Evolutionary conservation across 2,797 vertebrate species (phyloP), one percentile per base, ranked within the genome.

Genomic region (Lepidocolaptes lacrymiger): DNA sequence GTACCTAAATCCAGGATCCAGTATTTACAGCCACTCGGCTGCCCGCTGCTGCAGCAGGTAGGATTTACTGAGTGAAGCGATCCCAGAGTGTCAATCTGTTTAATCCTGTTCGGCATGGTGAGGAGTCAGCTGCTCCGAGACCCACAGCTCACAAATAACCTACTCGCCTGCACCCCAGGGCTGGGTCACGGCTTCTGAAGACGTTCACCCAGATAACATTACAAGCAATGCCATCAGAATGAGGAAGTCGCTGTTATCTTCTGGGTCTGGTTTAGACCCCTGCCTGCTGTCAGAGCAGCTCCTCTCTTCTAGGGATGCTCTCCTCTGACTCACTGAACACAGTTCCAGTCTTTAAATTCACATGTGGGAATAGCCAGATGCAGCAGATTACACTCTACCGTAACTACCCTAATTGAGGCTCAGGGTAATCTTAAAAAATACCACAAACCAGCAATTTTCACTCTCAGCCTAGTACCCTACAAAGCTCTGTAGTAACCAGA

Each of bases 1-100:
- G 77, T 98, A 98, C 98, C 98, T 98, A 98, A 96, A 96, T 98
- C 98, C 83, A 98, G 98, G 96, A 98, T 98, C 98, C 98, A 98
- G 97, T 98, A 98, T 96, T 98, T 98, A 87, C 98, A 98, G 97
- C 95, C 97, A 55, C 97, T 95, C 0, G 98, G 95, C 85, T 97
- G 97, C 76, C 96, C 95, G 56, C 96, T 84, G 77, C 97, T 0
- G 7, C 96, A 96, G 95, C 97, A 98, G 92, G 97, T 89, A 68
- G 97, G 66, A 92, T 97, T 95, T 28, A 97, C 96, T 18, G 97
- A 86, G 44, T 97, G 95, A 22, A 98, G 96, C 2, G 98, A 90
- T 85, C 97, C 97, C 95, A 98, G 90, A 10, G 97, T 66, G 75
- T 97, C 97, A 7, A 68, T 91, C 28, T 97, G 97, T 83, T 98